Base-by-base conservation (phyloP, 2,797 vertebrate genomes). In the Rhinatrema bivittatum region DNA sequence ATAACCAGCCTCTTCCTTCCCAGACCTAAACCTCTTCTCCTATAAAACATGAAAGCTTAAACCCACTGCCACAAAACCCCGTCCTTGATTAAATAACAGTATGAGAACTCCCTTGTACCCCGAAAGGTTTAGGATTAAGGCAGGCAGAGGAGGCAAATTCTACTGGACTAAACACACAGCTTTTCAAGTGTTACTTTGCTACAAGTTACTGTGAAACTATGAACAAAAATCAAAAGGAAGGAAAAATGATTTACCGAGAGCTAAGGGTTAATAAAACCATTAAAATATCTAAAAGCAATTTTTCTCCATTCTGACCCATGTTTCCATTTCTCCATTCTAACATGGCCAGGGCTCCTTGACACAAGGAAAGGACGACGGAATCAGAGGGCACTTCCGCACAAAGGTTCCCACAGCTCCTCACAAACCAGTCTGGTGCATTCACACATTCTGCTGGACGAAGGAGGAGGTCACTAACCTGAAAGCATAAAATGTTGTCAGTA, bases 321-420 rank as follows among this genome's bases (percentile, higher is more conserved):
- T 50, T 64, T 29, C 76, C 56, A 0, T 57, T 61, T 62, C 76
- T 91, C 94, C 92, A 97, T 40, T 81, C 84, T 63, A 99, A 33
- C 94, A 98, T 96, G 17, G 91, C 91, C 46, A 99, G 74, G 4
- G 88, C 84, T 10, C 94, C 95, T 6, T 96, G 94, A 60, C 91
- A 91, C 31, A 98, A 72, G 50, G 88, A 94, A 24, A 97, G 68
- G 25, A 85, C 76, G n/a, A 84, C 75, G 0, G 80, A 68, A 3
- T 46, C 66, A 0, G 86, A 76, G 16, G 87, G 58, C 1, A 56
- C 28, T 0, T 46, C 41, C 0, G 5, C 11, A 12, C 83, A 92
- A 21, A 95, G 73, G 20, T 38, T 32, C 17, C 56, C 54, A 39
- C 89, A 91, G 60, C 12, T 81, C 23, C 32, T 62, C 59, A 52